These are phyloP conservation scores for Clinocottus analis DNA, from an alignment of 2,113 vertebrate genomes.

Conservation along the genomic window DNA sequence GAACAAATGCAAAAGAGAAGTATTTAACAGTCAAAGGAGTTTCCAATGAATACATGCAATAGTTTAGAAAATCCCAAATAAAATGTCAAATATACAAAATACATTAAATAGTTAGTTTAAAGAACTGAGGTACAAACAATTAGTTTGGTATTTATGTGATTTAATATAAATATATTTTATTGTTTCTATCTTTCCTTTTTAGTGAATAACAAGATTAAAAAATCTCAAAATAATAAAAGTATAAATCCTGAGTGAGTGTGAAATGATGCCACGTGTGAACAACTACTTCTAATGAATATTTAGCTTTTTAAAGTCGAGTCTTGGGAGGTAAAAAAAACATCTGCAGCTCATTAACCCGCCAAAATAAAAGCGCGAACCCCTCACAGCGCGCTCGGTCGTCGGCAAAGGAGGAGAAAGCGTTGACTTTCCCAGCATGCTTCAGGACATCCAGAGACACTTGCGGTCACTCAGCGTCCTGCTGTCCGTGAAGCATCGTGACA, in stretches of 20 bases:
- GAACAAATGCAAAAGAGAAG: too few relatives aligned
- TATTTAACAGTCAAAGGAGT: too few relatives aligned
- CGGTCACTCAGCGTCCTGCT: not conserved
- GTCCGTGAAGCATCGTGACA: not conserved
- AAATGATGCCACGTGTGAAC: not conserved
- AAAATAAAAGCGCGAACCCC: not conserved
- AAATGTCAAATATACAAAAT: too few relatives aligned
- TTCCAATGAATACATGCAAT: too few relatives aligned
- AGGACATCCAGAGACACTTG: not conserved
- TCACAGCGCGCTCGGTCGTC: not conserved
- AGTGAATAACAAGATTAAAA: too few relatives aligned
- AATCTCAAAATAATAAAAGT: not conserved
- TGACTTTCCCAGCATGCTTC: conserved; percentile 9
- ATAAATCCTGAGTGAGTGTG: not conserved
- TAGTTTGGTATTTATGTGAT: too few relatives aligned
- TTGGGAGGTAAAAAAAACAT: not conserved
- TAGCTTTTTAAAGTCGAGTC: not conserved
- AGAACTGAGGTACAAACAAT: too few relatives aligned
- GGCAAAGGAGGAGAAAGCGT: not conserved
- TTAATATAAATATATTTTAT: too few relatives aligned
- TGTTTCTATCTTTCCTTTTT: too few relatives aligned
- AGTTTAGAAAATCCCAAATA: too few relatives aligned
- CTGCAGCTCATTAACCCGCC: not conserved
- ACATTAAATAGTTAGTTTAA: too few relatives aligned
- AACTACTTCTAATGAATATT: not conserved